Evolutionary conservation across 2,797 vertebrate genomes (phyloP), one percentile per base, ranked within the genome.

Genomic region (Adelosebastes latens): DNA sequence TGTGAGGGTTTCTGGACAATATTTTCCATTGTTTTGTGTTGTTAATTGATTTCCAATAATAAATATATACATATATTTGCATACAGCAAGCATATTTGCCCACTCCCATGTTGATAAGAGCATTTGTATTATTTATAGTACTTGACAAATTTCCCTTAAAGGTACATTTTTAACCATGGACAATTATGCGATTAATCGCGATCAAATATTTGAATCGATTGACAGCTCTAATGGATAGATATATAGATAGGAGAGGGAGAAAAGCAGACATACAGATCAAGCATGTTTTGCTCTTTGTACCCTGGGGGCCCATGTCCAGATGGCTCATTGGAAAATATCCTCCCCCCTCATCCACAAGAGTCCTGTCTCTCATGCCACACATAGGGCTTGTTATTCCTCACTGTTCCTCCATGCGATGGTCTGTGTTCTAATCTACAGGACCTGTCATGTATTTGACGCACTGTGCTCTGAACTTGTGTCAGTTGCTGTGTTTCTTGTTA

Each of bases 271-370:
- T 20, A 42, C 62, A 65, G 34, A 86, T 68, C 73, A 68, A 88
- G 81, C 85, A 79, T 93, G 84, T 85, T 90, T 87, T 77, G 69
- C 76, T 82, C 79, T 76, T 52, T 86, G 80, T 88, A 83, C 92
- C 92, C 85, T 67, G 85, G 84, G 89, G 87, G 80, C 31, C 60
- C 52, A 84, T 91, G 92, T 92, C 93, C 94, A 95, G 94, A 95
- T 95, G 94, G 94, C 91, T 93, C 87, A 72, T 89, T 90, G 81
- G 83, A 91, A 93, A 89, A 66, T 80, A 79, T 77, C 90, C 73
- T 81, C 83, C 88, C 77, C 87, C 83, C 80, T 86, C 79, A 77
- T 83, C 78, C 85, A 87, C 72, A 55, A 83, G 83, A 86, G 77
- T 81, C 72, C 75, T 77, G 81, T 88, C 84, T 87, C 83, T 87